Base-by-base conservation (phyloP, 1,140 invertebrate species). In the Dinoponera quadriceps region DNA sequence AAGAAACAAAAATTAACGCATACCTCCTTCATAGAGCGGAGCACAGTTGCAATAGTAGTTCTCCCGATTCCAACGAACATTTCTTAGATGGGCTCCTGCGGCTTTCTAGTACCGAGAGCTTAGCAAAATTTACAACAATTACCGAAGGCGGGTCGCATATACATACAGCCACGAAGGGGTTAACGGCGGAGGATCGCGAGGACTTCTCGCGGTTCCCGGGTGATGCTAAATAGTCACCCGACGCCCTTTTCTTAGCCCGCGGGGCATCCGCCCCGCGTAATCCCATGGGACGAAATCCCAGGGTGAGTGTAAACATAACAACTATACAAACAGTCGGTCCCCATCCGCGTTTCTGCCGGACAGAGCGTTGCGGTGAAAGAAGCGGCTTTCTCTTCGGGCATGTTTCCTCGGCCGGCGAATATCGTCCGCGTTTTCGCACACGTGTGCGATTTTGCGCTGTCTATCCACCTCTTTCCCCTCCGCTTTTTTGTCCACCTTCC, bases 231-330 rank as follows among this genome's bases (percentile, higher is more conserved):
- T 29, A 63, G 69, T 54, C 49, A 60, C 27, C 29, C 27, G 66
- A 29, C 29, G 49, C 54, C 38, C 62, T 80, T 85, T 87, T 74
- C 68, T 49, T 51, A 82, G 71, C 33, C 81, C 71, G 84, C 69
- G 59, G 60, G 38, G 59, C 44, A 49, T 16, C 38, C 38, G 38
- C 62, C 33, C 72, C 44, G 44, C 65, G 62, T 82, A 85, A 83
- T 85, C 82, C 82, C 83, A 16, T 48, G 33, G 55, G 48, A 25
- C 66, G 80, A n/a, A 80, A 71, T 71, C 66, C 65, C 33, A 18
- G 25, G 62, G 18, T 57, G 68, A 69, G 72, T 69, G 83, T 73
- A 81, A 84, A 81, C 77, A 72, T 48, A 48, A 80, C 75, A 84
- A 71, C 82, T 69, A 60, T 71, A 77, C 68, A 84, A 84, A 82